phyloP scores from a whole-genome alignment of 2,888 invertebrate species.

The Dioctria rufipes region DNA sequence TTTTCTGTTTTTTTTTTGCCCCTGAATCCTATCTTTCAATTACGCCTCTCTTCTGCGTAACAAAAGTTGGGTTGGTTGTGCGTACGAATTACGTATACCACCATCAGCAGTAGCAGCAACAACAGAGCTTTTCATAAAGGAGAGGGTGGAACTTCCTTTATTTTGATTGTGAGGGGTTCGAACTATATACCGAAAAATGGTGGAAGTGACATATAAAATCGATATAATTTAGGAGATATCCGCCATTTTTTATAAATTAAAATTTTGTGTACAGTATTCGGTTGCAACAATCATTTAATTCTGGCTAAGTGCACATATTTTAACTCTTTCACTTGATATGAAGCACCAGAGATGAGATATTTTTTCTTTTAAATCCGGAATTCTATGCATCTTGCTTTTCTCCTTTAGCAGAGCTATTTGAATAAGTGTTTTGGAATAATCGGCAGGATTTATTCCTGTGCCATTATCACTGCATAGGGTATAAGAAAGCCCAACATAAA shows the following conservation, averaged over 20 bases:
- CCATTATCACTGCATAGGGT: no score
- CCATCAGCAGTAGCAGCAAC: neutral
- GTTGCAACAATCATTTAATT: no score
- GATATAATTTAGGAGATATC: slow-evolving; percentile 12
- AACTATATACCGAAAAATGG: slow-evolving; percentile 35
- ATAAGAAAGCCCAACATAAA: no score
- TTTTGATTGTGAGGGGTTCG: neutral
- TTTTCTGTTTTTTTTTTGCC: slow-evolving; percentile 12
- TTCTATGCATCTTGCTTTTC: no score
- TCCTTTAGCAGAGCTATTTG: no score
- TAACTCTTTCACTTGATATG: no score
- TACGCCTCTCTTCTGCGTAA: slow-evolving; percentile 8
- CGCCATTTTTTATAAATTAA: slow-evolving; percentile 5
- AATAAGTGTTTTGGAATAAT: no score
- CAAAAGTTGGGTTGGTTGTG: neutral
- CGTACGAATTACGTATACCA: neutral
- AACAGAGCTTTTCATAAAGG: slow-evolving; percentile 20
- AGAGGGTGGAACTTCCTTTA: slow-evolving; percentile 45
- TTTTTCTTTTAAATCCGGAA: no score
- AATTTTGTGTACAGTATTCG: no score
- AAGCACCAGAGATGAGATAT: no score
- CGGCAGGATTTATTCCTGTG: no score
- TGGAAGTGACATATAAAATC: slow-evolving; percentile 33
- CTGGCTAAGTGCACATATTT: no score
- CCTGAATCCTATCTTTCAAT: neutral